phyloP scores from a whole-genome alignment of 2,888 invertebrate species.

The Cepaea hortensis region DNA sequence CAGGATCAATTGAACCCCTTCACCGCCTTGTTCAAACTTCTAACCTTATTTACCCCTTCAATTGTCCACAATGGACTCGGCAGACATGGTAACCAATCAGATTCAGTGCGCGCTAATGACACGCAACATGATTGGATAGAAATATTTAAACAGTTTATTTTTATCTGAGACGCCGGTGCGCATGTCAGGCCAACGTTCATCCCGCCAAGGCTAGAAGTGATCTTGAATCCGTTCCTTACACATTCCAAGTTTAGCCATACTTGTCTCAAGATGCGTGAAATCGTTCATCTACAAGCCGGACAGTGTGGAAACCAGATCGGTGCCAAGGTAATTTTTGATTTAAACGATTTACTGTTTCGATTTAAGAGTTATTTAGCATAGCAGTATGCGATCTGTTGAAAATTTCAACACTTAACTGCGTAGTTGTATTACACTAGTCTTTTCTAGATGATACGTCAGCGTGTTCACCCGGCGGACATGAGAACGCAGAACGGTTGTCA shows the following conservation, averaged over 20 bases:
- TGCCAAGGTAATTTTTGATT: constrained; percentile 57
- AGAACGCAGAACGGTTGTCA: too few species aligned
- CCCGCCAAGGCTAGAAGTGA: not conserved
- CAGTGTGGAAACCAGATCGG: constrained; percentile 70
- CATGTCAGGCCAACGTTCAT: constrained; percentile 24
- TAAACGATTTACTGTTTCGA: too few species aligned
- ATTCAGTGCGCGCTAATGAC: not conserved
- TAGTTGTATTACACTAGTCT: too few species aligned
- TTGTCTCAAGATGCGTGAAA: constrained; percentile 42
- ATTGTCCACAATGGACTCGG: not conserved
- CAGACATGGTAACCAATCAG: not conserved
- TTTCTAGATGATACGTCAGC: too few species aligned
- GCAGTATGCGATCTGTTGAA: too few species aligned
- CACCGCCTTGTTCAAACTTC: too few species aligned
- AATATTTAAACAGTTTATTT: constrained; percentile 15
- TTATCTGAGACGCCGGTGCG: not conserved
- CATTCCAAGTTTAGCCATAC: constrained; percentile 2
- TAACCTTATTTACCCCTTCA: too few species aligned
- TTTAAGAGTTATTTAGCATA: too few species aligned
- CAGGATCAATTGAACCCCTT: too few species aligned
- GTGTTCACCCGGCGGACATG: too few species aligned
- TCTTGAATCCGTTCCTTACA: not conserved
- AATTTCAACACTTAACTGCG: too few species aligned
- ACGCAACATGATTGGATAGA: not conserved
- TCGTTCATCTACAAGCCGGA: constrained; percentile 60